Percentiles rank a stretch among this genome's conserved stretches.
Conservation (phyloP, 2,113 vertebrate genomes). For the Plestiodon gilberti region DNA sequence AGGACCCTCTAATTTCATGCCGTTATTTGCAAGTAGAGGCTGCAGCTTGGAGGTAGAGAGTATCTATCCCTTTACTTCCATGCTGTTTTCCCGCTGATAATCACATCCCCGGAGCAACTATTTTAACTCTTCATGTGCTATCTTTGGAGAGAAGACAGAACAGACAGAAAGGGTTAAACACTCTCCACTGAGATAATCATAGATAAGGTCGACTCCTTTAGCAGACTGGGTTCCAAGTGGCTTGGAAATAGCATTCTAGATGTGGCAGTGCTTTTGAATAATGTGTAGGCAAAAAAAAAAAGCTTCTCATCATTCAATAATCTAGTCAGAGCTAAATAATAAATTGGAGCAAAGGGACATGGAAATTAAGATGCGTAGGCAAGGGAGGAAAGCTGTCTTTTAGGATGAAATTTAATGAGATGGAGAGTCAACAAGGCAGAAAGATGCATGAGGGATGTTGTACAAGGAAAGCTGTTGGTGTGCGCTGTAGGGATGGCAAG, state of each 20-base stretch:
- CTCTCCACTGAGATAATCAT: no score
- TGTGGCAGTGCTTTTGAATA: background rate
- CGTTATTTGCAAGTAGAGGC: no score
- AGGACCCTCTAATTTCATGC: background rate
- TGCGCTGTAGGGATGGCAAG: background rate
- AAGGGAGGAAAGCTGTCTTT: background rate
- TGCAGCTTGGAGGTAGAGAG: no score
- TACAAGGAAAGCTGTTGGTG: background rate
- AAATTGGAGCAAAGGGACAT: constrained; percentile 8
- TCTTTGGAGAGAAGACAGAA: no score
- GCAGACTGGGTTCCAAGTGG: background rate
- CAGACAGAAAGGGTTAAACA: no score
- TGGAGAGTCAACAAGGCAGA: background rate
- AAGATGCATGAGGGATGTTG: background rate
- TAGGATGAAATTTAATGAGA: constrained; percentile 7
- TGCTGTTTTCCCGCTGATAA: no score
- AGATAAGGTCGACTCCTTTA: no score
- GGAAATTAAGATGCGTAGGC: background rate
- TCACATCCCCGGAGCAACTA: no score
- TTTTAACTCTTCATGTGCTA: no score
- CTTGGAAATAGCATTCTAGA: background rate
- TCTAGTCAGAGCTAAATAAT: constrained; percentile 18
- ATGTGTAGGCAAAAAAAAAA: background rate
- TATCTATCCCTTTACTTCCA: no score
- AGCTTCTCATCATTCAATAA: background rate